Base-by-base conservation (phyloP, 2,113 vertebrate genomes). In the Xenopus laevis region DNA sequence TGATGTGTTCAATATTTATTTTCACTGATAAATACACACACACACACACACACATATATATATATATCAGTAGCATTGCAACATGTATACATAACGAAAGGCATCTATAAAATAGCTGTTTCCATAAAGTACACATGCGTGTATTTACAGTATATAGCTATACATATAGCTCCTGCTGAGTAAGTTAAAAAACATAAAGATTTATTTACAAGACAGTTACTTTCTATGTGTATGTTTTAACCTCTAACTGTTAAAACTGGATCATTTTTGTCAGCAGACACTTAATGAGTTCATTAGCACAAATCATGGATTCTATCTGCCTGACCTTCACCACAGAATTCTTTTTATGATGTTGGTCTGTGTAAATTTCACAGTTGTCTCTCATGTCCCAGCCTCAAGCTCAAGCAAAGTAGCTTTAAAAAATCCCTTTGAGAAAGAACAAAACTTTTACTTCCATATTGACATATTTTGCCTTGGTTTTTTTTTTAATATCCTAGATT, bases 201-300 rank as follows among this genome's bases (percentile, higher is more conserved):
- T 62, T 55, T 78, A 72, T 62, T 72, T 72, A 67, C 64, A 23
- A 74, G 64, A 40, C 72, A 13, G 63, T 16, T n/a, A 57, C 66
- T 63, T 44, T 46, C 47, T 70, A 66, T 71, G 62, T 65, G 30
- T 66, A 50, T 50, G 15, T 63, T 18, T 17, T 20, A 47, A 73
- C 74, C 61, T 71, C 74, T 68, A 61, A 61, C 73, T 30, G 12
- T 55, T 18, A 70, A 33, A 71, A 45, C 55, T 27, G 20, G 62
- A 71, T 74, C 64, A 46, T 74, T 64, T 66, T 40, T 47, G 63
- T 40, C 65, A 53, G 72, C 63, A 59, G 72, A 67, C 64, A 67
- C 72, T 74, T 66, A 74, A 74, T 74, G 72, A 74, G 64, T 74
- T 74, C 64, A 67, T 74, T 74, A 74, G 64, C 64, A 59, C 72